Conservation (phyloP, 2,797 vertebrate species). For the Molossus alvarezi region DNA sequence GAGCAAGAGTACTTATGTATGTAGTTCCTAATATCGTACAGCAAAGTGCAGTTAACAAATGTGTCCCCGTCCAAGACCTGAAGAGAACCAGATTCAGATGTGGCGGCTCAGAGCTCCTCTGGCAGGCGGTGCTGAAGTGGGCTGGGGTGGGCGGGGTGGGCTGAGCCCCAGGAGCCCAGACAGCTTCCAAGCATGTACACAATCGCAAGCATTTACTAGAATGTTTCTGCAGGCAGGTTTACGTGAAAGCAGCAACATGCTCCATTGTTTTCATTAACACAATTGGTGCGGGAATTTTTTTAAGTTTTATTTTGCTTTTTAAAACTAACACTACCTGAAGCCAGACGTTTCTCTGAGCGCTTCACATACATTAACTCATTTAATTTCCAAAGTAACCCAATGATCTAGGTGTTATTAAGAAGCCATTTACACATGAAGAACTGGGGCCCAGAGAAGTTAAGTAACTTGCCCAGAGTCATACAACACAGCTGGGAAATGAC, state of each 20-base stretch:
- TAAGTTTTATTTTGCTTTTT: constrained; percentile 47
- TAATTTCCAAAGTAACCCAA: not conserved
- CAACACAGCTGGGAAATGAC: not conserved
- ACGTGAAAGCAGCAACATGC: not conserved
- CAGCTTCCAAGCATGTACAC: not conserved
- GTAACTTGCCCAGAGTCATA: constrained; percentile 5
- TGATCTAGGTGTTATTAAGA: not conserved
- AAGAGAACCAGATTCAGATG: not conserved
- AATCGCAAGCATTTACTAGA: not conserved
- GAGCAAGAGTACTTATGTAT: not conserved
- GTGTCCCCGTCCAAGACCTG: too few relatives aligned
- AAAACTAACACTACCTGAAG: not conserved
- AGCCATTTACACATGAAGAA: not conserved
- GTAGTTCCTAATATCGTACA: not conserved
- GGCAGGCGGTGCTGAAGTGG: too few relatives aligned
- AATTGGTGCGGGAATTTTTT: not conserved
- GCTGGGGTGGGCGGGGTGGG: too few relatives aligned
- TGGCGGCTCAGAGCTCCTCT: not conserved
- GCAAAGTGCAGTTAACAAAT: not conserved
- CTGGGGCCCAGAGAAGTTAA: not conserved
- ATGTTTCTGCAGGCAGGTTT: not conserved
- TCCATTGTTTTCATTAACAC: not conserved
- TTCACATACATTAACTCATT: not conserved
- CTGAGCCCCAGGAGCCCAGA: not conserved
- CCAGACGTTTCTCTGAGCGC: constrained; percentile 13